Base-by-base conservation (phyloP, 92 coral and sea anemone genomes). In the Zoanthus gigantus region DNA sequence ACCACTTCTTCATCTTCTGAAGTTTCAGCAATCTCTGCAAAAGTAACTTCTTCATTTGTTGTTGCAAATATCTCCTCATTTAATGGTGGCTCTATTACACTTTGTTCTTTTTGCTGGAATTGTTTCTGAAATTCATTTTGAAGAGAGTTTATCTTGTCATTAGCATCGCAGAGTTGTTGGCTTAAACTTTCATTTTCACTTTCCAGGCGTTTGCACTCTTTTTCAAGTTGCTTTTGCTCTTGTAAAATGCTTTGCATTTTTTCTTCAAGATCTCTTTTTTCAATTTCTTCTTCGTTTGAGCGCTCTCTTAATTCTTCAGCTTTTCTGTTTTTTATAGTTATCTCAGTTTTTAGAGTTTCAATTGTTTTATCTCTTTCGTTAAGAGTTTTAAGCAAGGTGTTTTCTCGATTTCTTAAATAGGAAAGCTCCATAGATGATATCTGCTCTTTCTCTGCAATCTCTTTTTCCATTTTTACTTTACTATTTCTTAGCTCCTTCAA, bases 121-220 rank as follows among this genome's bases (percentile, higher is more conserved):
- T 45, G 37, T 69, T 65, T 67, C 2, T 23, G 44, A 71, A 81
- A 17, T 65, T 45, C 74, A 66, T 63, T 67, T 5, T 67, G 85
- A 66, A 81, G 75, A 54, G 57, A 44, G 10, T 15, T 69, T 30
- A 81, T 31, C 7, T 65, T 46, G 7, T 45, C 44, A 48, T 44
- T 65, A 46, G 92, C 90, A 29, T 91, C 94, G 23, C 84, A 73
- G 1, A 93, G 88, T 14, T 87, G 76, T 53, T 90, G 83, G 79
- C 88, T 89, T 74, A 91, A 84, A 5, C 72, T 74, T 77, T 95
- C 96, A 1, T 88, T 94, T 45, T 92, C 93, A 42, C 53, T 80
- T 29, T 42, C 79, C 48, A 84, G 78, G 73, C 60, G 72, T 57
- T 71, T 46, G 52, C 85, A 60, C 28, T 86, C 72, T 60, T 90